These are phyloP conservation scores for Sesia bembeciformis DNA, from an alignment of 2,888 invertebrate genomes.

Conservation along the genomic window DNA sequence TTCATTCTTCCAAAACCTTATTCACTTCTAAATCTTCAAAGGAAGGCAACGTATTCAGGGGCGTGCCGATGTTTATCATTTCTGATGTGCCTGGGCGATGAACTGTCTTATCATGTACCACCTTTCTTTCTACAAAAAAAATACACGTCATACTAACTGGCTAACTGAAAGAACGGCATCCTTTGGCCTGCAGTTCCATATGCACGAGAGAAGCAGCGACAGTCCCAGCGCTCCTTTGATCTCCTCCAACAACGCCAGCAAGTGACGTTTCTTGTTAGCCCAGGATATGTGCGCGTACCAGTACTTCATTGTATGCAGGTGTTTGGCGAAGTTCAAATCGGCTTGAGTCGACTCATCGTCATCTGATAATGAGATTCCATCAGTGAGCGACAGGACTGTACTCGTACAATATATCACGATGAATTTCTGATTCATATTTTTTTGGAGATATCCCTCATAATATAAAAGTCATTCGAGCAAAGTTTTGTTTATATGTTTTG, in stretches of 20 bases:
- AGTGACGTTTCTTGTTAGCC: slow-evolving; percentile 45
- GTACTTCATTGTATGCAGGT: slow-evolving; percentile 37
- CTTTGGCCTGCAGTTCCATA: slow-evolving; percentile 58
- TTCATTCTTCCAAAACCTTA: too few species aligned
- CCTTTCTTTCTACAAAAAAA: too few species aligned
- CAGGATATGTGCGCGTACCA: slow-evolving; percentile 52
- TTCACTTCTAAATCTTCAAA: too few species aligned
- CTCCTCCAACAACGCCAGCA: slow-evolving; percentile 39
- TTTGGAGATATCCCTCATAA: too few species aligned
- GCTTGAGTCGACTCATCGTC: not conserved
- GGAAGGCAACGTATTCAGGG: too few species aligned
- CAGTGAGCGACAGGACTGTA: not conserved
- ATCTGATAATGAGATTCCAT: not conserved
- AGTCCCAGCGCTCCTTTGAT: slow-evolving; percentile 44
- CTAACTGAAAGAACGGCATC: slow-evolving; percentile 45
- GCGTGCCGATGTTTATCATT: too few species aligned
- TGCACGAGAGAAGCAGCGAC: slow-evolving; percentile 50
- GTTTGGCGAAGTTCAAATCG: slow-evolving; percentile 27
- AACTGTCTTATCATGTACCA: not conserved
- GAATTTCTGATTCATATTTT: too few species aligned
- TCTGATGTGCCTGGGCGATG: not conserved
- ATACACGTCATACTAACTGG: slow-evolving; percentile 26
- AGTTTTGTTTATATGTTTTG: too few species aligned
- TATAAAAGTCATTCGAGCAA: too few species aligned
- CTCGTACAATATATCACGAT: not conserved